phyloP scores from a whole-genome alignment of 2,888 invertebrate genomes.

The Aporophyla nigra region DNA sequence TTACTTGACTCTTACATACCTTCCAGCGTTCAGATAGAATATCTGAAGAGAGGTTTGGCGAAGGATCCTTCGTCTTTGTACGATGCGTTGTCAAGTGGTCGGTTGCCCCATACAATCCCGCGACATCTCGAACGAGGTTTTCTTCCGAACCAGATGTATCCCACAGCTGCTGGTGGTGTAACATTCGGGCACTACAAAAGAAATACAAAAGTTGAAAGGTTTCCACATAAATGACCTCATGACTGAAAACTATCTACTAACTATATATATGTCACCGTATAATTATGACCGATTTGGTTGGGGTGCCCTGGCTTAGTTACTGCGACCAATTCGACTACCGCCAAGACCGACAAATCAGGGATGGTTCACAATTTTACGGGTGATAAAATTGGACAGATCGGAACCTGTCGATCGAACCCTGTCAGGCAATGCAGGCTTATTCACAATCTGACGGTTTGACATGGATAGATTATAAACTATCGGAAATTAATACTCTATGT shows the following conservation, averaged over 20 bases:
- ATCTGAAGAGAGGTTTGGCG: slow-evolving; percentile 85
- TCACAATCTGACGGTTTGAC: too few relatives aligned
- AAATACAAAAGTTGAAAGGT: slow-evolving; percentile 80
- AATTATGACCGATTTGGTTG: too few relatives aligned
- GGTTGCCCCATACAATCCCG: slow-evolving; percentile 75
- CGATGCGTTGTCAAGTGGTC: slow-evolving; percentile 83
- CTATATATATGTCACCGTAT: too few relatives aligned
- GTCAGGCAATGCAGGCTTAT: too few relatives aligned
- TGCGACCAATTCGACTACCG: too few relatives aligned
- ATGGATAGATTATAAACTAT: too few relatives aligned
- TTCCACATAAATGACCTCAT: slow-evolving; percentile 67
- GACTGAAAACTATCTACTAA: slow-evolving; percentile 58
- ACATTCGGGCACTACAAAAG: slow-evolving; percentile 87
- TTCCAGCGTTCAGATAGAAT: slow-evolving; percentile 89
- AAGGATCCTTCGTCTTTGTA: slow-evolving; percentile 85
- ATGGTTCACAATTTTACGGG: too few relatives aligned
- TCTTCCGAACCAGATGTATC: slow-evolving; percentile 88
- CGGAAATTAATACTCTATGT: too few relatives aligned
- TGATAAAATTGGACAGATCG: too few relatives aligned
- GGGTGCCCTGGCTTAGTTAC: too few relatives aligned
- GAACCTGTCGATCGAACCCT: too few relatives aligned
- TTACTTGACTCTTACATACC: slow-evolving; percentile 92
- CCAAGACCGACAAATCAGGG: too few relatives aligned
- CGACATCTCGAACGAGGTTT: slow-evolving; percentile 87
- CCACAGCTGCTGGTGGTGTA: slow-evolving; percentile 85